Percentiles rank a stretch among this genome's conserved stretches.
Conservation (phyloP, 1,140 invertebrate species). For the Tetramorium alpestre region DNA sequence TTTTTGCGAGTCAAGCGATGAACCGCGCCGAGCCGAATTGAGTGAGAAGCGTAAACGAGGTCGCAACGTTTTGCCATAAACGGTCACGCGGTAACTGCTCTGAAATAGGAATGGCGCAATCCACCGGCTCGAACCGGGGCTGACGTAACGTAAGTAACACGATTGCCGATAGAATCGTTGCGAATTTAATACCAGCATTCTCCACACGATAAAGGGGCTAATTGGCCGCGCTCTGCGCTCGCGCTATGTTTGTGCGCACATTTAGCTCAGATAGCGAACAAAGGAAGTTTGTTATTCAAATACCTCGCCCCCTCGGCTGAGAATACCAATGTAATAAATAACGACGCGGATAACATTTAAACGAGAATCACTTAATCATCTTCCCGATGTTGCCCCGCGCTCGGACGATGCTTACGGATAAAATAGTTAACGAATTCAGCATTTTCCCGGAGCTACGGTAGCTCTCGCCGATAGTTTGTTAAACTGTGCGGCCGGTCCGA, state of each 20-base stretch:
- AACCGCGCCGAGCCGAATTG: background rate
- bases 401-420: constrained; percentile 27
- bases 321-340: constrained; percentile 41
- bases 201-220: constrained; percentile 21
- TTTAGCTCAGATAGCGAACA: constrained; percentile 29
- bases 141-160: constrained; percentile 22
- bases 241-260: background rate
- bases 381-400: background rate
- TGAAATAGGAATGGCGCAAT: constrained; percentile 14
- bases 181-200: constrained; percentile 29
- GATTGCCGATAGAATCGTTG: constrained; percentile 48
- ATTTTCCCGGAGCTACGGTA: constrained; percentile 12
- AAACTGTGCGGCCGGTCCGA: constrained; percentile 20
- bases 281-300: constrained; percentile 51
- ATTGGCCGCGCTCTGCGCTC: constrained; percentile 22
- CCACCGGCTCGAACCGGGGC: background rate
- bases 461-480: constrained; percentile 40
- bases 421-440: constrained; percentile 49
- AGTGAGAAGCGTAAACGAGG: constrained; percentile 23
- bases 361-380: constrained; percentile 54
- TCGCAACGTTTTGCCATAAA: constrained; percentile 16
- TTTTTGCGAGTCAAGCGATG: constrained; percentile 15
- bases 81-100: constrained; percentile 14
- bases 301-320: background rate
- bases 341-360: constrained; percentile 42